Percentiles rank a stretch among this genome's conserved stretches.
Evolutionary conservation across 2,797 vertebrate species (phyloP).

Genomic region (Uromys caudimaculatus): DNA sequence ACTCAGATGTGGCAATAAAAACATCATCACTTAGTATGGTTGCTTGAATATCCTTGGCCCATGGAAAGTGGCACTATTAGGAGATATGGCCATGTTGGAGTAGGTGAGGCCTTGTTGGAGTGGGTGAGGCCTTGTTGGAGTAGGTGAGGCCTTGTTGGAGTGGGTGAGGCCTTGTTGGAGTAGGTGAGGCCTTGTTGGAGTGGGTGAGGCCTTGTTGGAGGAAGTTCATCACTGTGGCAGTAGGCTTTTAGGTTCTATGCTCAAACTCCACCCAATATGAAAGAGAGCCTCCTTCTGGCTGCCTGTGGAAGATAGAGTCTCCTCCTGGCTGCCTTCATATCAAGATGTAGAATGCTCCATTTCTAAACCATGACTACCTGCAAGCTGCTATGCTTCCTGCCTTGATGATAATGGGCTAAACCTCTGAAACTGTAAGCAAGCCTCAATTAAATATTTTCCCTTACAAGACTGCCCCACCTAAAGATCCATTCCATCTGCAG

Average conservation of each 20-base stretch:
- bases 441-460: neutral
- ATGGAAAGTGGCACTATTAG: neutral
- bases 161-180: neutral
- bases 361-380: neutral
- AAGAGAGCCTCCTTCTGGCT: neutral
- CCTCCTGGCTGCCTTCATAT: neutral
- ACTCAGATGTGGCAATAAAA: neutral
- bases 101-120: neutral
- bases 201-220: neutral
- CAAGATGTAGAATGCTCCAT: neutral
- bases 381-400: neutral
- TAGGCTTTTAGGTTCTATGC: neutral
- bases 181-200: neutral
- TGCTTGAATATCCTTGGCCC: neutral
- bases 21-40: neutral
- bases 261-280: neutral
- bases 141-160: neutral
- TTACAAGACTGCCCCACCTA: too few relatives aligned
- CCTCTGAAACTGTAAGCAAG: neutral
- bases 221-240: neutral
- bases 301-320: neutral
- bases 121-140: neutral
- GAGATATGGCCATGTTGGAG: neutral
- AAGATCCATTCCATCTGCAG: too few relatives aligned
- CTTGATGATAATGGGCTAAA: neutral